Conservation (phyloP, 2,888 invertebrate species). For the Tetropium fuscum region DNA sequence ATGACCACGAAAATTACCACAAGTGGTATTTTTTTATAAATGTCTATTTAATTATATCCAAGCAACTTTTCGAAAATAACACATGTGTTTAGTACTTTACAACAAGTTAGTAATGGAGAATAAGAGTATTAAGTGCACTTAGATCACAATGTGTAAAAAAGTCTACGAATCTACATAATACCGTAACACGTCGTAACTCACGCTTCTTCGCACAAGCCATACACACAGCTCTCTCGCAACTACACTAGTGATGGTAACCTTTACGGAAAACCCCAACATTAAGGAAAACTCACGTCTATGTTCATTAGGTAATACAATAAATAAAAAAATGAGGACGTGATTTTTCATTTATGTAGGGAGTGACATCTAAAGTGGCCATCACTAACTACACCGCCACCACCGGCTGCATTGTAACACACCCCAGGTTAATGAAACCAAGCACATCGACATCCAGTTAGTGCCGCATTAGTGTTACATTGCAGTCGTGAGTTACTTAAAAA, state of each 20-base stretch:
- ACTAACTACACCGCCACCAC: conserved; percentile 60
- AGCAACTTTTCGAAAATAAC: conserved; percentile 27
- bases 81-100: conserved; percentile 34
- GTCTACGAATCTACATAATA: conserved; percentile 42
- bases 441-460: conserved; percentile 66
- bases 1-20: neutral
- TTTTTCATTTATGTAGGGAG: neutral
- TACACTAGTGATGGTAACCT: conserved; percentile 44
- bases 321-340: no score
- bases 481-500: conserved; percentile 64
- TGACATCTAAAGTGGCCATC: conserved; percentile 32
- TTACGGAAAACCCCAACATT: conserved; percentile 1
- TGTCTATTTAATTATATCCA: neutral
- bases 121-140: conserved; percentile 41
- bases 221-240: conserved; percentile 62
- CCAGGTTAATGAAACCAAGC: conserved; percentile 63
- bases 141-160: conserved; percentile 41
- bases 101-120: conserved; percentile 40
- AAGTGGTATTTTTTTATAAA: neutral
- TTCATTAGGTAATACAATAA: no score
- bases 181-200: conserved; percentile 35
- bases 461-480: conserved; percentile 67
- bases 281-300: neutral
- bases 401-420: conserved; percentile 66
- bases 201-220: conserved; percentile 55